Base-by-base conservation (phyloP, 2,797 vertebrate genomes). In the Gouania willdenowi region DNA sequence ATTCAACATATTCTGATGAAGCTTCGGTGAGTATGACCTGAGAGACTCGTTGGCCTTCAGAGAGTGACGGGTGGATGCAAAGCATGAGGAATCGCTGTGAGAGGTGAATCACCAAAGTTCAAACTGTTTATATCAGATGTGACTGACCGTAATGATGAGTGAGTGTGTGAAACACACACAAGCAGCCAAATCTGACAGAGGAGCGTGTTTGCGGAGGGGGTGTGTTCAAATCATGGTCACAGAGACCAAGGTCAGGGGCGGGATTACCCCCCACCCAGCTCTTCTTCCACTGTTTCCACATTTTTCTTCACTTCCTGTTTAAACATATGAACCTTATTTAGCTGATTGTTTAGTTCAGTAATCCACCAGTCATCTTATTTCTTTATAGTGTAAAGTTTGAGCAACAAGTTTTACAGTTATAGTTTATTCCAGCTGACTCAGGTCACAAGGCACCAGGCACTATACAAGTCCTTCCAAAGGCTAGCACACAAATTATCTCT, bases 251-350 rank as follows among this genome's bases (percentile, higher is more conserved):
- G 74, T 79, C 75, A 79, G 19, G 33, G 24, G 42, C 4, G 6
- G 26, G 41, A 38, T 14, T 32, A 66, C 33, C 41, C 33, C 46
- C 24, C 23, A 1, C 8, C 21, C 5, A 8, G 5, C 21, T 8
- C 21, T 6, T 34, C 40, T 9, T 50, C 43, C 49, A 38, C 24
- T 27, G 47, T 62, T 77, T 75, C 73, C 75, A 77, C 51, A 56
- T 53, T 47, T 42, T 40, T 29, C 24, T 56, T 36, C 41, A 65
- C 51, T 78, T 83, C 72, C 71, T 76, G 51, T 59, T 54, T 21
- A 18, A 46, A 24, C 60, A 73, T 57, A 52, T 66, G 52, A 31
- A 18, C 10, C 8, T 41, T 23, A n/a, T n/a, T n/a, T n/a, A n/a
- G n/a, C n/a, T n/a, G n/a, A n/a, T n/a, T n/a, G n/a, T n/a, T n/a